phyloP scores from a whole-genome alignment of 2,113 vertebrate species.

The Xyrauchen texanus region DNA sequence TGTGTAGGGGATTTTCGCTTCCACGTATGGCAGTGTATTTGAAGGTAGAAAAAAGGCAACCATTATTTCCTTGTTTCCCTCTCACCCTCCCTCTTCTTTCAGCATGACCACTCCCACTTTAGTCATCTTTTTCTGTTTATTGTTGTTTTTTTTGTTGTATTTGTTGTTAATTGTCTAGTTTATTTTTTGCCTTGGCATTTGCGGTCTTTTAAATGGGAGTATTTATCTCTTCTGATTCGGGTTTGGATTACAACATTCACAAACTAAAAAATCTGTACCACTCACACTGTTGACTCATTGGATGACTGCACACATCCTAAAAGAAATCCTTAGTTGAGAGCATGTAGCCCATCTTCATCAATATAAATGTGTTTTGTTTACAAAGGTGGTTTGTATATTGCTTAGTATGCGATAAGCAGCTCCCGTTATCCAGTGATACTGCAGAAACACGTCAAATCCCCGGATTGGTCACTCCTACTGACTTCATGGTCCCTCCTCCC shows the following conservation, averaged over 20 bases:
- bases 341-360: neutral
- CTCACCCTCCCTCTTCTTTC: conserved; percentile 46
- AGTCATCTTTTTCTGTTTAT: conserved; percentile 47
- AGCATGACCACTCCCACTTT: conserved; percentile 28
- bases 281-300: neutral
- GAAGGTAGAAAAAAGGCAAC: conserved; percentile 43
- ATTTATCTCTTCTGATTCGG: conserved; percentile 26
- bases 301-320: neutral
- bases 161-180: conserved; percentile 58
- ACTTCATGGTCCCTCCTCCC: conserved; percentile 32
- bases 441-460: conserved; percentile 59
- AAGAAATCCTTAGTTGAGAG: neutral
- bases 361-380: conserved; percentile 11
- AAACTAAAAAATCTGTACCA: conserved; percentile 7
- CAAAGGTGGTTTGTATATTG: conserved; percentile 34
- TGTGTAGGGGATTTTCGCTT: conserved; percentile 38
- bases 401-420: conserved; percentile 57
- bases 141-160: conserved; percentile 21
- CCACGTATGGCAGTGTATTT: conserved; percentile 32
- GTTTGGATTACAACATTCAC: conserved; percentile 62
- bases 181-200: conserved; percentile 47
- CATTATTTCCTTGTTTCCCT: conserved; percentile 64
- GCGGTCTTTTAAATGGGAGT: conserved; percentile 46
- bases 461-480: conserved; percentile 56
- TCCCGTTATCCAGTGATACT: conserved; percentile 54